Evolutionary conservation across 1,140 invertebrate species (phyloP).

Genomic region (Zaprionus taronus): DNA sequence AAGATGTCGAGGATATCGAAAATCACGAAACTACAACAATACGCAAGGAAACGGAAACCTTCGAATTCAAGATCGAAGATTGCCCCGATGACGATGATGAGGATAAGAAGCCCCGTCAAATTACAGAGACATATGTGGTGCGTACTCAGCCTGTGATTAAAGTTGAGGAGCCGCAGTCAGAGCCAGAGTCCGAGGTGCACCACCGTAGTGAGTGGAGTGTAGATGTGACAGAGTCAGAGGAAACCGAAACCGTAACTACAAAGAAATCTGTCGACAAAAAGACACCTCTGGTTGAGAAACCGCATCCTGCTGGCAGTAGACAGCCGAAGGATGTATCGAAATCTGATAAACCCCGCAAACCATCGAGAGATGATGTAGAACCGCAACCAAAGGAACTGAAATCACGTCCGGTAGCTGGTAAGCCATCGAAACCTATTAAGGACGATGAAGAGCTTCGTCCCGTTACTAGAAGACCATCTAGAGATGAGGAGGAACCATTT

Average conservation of each 20-base stretch:
- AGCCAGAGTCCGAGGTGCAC: conserved; percentile 19
- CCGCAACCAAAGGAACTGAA: not conserved
- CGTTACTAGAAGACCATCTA: not conserved
- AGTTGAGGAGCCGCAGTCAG: conserved; percentile 42
- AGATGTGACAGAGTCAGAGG: conserved; percentile 49
- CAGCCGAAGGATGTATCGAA: not conserved
- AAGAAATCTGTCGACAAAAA: not conserved
- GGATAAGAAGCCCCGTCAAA: conserved; percentile 45
- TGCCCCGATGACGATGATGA: conserved; percentile 78
- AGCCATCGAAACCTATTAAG: not conserved
- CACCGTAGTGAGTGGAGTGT: conserved; percentile 39
- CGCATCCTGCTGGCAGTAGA: no score
- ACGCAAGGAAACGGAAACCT: conserved; percentile 52
- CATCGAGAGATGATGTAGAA: not conserved
- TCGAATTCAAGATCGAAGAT: conserved; percentile 78
- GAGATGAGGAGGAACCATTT: not conserved
- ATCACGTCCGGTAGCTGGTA: not conserved
- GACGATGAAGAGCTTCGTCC: conserved; percentile 4
- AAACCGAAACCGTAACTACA: conserved; percentile 6
- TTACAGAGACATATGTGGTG: conserved; percentile 60
- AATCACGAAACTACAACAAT: conserved; percentile 10
- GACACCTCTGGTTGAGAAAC: not conserved
- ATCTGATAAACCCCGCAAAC: conserved; percentile 3
- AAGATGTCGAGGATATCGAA: conserved; percentile 6
- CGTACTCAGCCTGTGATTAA: conserved; percentile 60